phyloP scores from a whole-genome alignment of 2,797 vertebrate genomes.

The Kryptolebias ocellatus region DNA sequence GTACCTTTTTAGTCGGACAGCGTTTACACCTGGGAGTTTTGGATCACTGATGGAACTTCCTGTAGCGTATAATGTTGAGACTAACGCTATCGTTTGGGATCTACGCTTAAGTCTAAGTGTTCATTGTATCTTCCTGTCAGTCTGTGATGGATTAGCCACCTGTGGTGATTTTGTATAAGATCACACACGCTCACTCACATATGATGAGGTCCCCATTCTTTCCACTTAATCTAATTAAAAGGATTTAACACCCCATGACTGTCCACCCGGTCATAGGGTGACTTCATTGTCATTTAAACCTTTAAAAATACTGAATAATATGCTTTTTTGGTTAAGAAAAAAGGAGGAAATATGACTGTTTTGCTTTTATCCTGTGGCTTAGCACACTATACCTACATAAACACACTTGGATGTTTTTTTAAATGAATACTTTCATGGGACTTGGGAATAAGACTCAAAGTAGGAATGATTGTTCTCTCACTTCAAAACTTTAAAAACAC shows the following conservation, averaged over 20 bases:
- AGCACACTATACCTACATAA: slow-evolving; percentile 11
- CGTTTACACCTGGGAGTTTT: slow-evolving; percentile 46
- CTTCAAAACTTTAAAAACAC: slow-evolving; percentile 41
- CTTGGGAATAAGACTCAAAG: slow-evolving; percentile 44
- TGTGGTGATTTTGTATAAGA: slow-evolving; percentile 55
- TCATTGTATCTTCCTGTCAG: slow-evolving; percentile 54
- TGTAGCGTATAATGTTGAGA: slow-evolving; percentile 48
- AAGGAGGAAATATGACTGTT: slow-evolving; percentile 1
- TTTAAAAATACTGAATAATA: slow-evolving; percentile 23
- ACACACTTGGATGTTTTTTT: slow-evolving; percentile 23
- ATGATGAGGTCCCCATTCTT: slow-evolving; percentile 56
- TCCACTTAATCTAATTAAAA: slow-evolving; percentile 72
- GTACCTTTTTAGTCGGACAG: slow-evolving; percentile 24
- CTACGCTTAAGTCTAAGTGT: slow-evolving; percentile 58
- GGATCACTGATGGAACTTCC: slow-evolving; percentile 54
- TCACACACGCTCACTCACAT: slow-evolving; percentile 19
- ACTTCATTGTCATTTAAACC: slow-evolving; percentile 60
- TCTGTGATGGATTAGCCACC: slow-evolving; percentile 76
- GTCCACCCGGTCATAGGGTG: slow-evolving; percentile 65
- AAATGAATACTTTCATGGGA: neutral
- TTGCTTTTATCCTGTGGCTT: slow-evolving; percentile 5
- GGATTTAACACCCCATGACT: slow-evolving; percentile 50
- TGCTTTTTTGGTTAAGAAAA: neutral
- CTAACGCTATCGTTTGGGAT: slow-evolving; percentile 68
- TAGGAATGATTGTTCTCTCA: slow-evolving; percentile 60